Base-by-base conservation (phyloP, 1,140 invertebrate genomes). In the Tenebrio molitor region DNA sequence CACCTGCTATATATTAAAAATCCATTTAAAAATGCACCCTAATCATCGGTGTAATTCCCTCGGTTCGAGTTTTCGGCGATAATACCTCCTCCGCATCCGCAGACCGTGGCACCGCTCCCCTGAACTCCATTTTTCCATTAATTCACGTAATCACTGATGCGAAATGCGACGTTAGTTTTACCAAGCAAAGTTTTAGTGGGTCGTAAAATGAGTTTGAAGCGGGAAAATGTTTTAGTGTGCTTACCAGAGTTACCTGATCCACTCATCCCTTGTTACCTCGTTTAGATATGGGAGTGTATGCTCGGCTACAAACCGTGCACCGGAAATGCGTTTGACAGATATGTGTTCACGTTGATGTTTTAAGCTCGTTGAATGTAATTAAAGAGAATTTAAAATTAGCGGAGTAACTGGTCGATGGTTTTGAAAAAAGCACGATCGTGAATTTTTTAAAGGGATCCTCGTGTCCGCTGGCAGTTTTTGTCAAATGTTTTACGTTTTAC, bases 131-230 rank as follows among this genome's bases (percentile, higher is more conserved):
- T 46, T 46, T 46, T 46, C 36, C 42, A 46, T 46, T 46, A 46
- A 46, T 46, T 16, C 42, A 46, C 42, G 15, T 46, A 46, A 46
- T 46, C 42, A 46, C 42, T 16, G 42, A 46, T 46, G 42, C 15
- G 42, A 46, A 46, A 46, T 46, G 14, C 42, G 3, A 46, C 1
- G 15, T 46, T 46, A 46, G 42, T 46, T 46, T 17, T 46, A 15
- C 42, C 42, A 46, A n/a, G 36, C n/a, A n/a, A 41, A 46, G 42
- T 46, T 46, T 46, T 46, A 46, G 42, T 46, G 42, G 42, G 14
- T 46, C 15, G 15, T 46, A 46, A 46, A 46, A 46, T 17, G 42
- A 46, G 42, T 46, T 46, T 15, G 42, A 17, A 46, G 42, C 4
- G 42, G 42, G 42, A 46, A 46, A 46, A 46, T 46, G 42, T 19